A percentile compares a stretch with the other conserved stretches of the same genome.
Conservation (phyloP, 2,888 invertebrate genomes). For the Hofmannophila pseudospretella region DNA sequence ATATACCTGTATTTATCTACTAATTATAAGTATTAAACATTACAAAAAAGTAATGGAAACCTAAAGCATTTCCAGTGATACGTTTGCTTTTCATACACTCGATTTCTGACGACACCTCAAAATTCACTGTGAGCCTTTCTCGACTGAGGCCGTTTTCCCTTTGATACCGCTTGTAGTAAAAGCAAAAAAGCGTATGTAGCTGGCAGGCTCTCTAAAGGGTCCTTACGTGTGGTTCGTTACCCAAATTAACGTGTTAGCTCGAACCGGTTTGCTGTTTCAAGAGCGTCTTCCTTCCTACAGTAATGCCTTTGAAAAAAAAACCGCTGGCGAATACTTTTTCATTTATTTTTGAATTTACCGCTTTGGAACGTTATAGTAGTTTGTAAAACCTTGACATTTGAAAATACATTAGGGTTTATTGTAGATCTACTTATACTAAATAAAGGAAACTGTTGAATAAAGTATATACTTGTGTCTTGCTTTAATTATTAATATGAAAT, state of each 20-base stretch:
- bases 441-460: too few relatives aligned
- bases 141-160: not conserved
- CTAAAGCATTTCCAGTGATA: too few relatives aligned
- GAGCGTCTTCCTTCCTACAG: conserved; percentile 16
- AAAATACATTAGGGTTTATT: too few relatives aligned
- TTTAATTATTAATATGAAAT: too few relatives aligned
- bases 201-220: conserved; percentile 39
- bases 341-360: not conserved
- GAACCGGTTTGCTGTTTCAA: conserved; percentile 24
- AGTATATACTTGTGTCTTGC: too few relatives aligned
- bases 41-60: too few relatives aligned
- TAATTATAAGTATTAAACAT: too few relatives aligned
- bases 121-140: not conserved
- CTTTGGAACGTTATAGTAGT: too few relatives aligned
- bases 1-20: too few relatives aligned
- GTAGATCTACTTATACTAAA: too few relatives aligned
- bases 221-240: conserved; percentile 60
- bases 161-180: conserved; percentile 35
- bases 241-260: conserved; percentile 60
- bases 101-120: conserved; percentile 1
- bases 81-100: too few relatives aligned
- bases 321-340: not conserved
- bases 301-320: not conserved
- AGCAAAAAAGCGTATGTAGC: conserved; percentile 47
- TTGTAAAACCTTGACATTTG: too few relatives aligned